Conservation (phyloP, 2,888 invertebrate species). For the Schizaphis graminum region DNA sequence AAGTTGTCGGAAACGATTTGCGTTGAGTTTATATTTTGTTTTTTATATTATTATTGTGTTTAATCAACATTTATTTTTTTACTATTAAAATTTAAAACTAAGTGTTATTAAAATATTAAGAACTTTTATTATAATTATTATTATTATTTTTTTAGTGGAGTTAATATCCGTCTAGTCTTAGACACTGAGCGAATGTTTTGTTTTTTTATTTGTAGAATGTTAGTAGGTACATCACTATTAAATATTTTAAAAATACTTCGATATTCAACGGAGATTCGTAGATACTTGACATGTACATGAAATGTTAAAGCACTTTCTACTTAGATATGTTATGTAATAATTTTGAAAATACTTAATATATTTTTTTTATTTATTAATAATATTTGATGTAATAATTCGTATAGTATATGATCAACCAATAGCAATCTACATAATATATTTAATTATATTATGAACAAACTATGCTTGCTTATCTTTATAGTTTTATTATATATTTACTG, state of each 20-base stretch:
- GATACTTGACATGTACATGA: neutral
- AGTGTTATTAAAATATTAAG: neutral
- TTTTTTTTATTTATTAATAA: neutral
- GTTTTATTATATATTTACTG: too few relatives aligned
- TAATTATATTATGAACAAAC: too few relatives aligned
- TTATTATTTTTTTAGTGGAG: neutral
- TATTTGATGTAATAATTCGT: too few relatives aligned
- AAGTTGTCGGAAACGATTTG: neutral
- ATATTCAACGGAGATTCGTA: neutral
- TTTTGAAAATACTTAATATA: neutral
- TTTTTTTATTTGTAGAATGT: too few relatives aligned
- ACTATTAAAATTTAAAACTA: neutral
- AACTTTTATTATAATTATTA: too few relatives aligned
- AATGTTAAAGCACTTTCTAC: neutral
- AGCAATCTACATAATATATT: too few relatives aligned
- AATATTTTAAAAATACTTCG: neutral
- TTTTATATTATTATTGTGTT: neutral
- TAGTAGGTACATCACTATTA: neutral
- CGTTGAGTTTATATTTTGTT: neutral
- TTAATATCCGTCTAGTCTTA: neutral
- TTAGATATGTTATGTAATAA: neutral
- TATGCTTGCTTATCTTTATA: too few relatives aligned
- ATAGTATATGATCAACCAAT: too few relatives aligned
- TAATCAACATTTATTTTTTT: neutral
- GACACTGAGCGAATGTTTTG: neutral